These are phyloP conservation scores for Sarcophaga caerulescens DNA, from an alignment of 2,888 invertebrate species.

Conservation along the genomic window DNA sequence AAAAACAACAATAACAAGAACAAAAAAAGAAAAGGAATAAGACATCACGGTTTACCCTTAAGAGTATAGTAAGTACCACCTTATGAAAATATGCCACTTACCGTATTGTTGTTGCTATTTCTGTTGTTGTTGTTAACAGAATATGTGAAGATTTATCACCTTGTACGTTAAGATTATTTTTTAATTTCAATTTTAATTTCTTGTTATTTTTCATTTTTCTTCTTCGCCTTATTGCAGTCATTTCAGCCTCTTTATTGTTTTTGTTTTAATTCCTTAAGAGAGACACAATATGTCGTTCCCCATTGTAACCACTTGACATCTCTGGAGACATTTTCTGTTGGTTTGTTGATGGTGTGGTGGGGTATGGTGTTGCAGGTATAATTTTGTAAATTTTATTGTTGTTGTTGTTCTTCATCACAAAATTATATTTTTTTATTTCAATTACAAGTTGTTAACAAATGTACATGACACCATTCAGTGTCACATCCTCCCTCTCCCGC, in stretches of 20 bases:
- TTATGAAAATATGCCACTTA: constrained; percentile 28
- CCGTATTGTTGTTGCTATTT: neutral
- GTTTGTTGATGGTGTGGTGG: too few relatives aligned
- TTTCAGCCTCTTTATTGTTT: neutral
- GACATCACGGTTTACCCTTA: neutral
- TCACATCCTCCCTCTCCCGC: too few relatives aligned
- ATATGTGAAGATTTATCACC: constrained; percentile 65
- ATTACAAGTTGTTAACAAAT: constrained; percentile 67
- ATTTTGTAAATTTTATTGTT: too few relatives aligned
- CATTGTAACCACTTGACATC: constrained; percentile 33
- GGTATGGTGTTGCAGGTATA: too few relatives aligned
- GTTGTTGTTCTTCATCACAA: neutral
- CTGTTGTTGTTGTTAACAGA: constrained; percentile 11
- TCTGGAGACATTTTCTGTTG: constrained; percentile 59
- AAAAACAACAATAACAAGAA: neutral
- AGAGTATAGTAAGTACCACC: neutral
- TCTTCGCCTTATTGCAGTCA: too few relatives aligned
- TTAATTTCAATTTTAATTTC: constrained; percentile 42
- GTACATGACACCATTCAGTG: constrained; percentile 33
- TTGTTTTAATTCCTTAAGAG: constrained; percentile 46
- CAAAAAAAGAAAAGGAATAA: too few relatives aligned
- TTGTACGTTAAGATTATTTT: constrained; percentile 51
- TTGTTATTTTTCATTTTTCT: neutral
- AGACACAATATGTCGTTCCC: constrained; percentile 12
- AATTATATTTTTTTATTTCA: constrained; percentile 58